Conservation (phyloP, 2,888 invertebrate species). For the Ischnus inquisitorius region DNA sequence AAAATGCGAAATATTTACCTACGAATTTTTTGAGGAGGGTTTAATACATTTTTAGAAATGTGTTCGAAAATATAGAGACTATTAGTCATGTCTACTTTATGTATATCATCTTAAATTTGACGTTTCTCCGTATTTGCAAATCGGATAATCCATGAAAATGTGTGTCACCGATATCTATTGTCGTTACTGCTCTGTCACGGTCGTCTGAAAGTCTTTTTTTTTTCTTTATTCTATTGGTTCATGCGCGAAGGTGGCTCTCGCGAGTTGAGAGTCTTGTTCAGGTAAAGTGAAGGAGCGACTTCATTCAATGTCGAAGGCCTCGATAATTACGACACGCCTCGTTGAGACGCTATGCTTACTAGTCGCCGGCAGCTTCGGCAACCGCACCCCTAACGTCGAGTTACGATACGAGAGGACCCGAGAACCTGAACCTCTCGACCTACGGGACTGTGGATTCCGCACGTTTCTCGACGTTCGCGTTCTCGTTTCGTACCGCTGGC, state of each 20-base stretch:
- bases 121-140: no score
- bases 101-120: no score
- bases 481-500: slow-evolving; percentile 53
- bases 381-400: slow-evolving; percentile 43
- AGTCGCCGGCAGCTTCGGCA: slow-evolving; percentile 33
- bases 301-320: slow-evolving; percentile 57
- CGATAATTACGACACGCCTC: slow-evolving; percentile 66
- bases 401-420: slow-evolving; percentile 21
- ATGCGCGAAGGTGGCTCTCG: slow-evolving; percentile 46
- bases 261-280: slow-evolving; percentile 49
- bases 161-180: no score
- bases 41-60: no score
- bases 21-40: no score
- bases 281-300: slow-evolving; percentile 52
- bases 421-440: slow-evolving; percentile 45
- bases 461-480: slow-evolving; percentile 41
- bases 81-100: no score
- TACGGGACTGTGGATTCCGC: slow-evolving; percentile 8
- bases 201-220: not conserved
- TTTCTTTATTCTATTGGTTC: not conserved
- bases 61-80: no score
- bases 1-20: no score
- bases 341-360: slow-evolving; percentile 34
- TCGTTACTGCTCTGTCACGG: not conserved
- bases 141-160: no score